phyloP scores from a whole-genome alignment of 2,113 vertebrate genomes.

The Lophius piscatorius region DNA sequence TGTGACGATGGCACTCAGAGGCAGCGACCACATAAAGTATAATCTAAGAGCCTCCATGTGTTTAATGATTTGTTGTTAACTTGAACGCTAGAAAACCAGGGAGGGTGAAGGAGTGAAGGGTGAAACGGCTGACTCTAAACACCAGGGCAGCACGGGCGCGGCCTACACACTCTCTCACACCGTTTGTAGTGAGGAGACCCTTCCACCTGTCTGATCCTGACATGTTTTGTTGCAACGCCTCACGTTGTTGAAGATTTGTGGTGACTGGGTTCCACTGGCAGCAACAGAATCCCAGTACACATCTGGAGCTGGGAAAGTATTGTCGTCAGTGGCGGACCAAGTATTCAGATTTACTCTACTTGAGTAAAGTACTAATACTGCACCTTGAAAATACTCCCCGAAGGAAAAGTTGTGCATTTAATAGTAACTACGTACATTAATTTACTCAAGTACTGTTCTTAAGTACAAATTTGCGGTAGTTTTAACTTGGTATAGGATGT shows the following conservation, averaged over 20 bases:
- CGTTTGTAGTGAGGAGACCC: slow-evolving; percentile 35
- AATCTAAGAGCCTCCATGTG: slow-evolving; percentile 60
- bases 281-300: no score
- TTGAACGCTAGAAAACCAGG: slow-evolving; percentile 62
- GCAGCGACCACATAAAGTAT: slow-evolving; percentile 66
- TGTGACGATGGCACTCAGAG: slow-evolving; percentile 33
- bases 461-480: no score
- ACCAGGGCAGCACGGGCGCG: slow-evolving; percentile 31
- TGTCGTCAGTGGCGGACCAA: no score
- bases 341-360: no score
- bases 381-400: no score
- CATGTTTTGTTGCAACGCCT: not conserved
- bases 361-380: no score
- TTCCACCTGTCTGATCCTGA: slow-evolving; percentile 33
- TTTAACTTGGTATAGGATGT: no score
- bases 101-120: slow-evolving; percentile 34
- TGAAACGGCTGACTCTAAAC: slow-evolving; percentile 39
- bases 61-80: slow-evolving; percentile 73
- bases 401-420: no score
- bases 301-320: no score
- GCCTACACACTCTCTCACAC: slow-evolving; percentile 42
- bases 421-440: no score
- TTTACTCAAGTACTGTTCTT: no score
- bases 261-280: not conserved
- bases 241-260: slow-evolving; percentile 10